Percentiles rank a stretch among this genome's conserved stretches.
Evolutionary conservation across 2,113 vertebrate genomes (phyloP).

Genomic region (Cariama cristata): DNA sequence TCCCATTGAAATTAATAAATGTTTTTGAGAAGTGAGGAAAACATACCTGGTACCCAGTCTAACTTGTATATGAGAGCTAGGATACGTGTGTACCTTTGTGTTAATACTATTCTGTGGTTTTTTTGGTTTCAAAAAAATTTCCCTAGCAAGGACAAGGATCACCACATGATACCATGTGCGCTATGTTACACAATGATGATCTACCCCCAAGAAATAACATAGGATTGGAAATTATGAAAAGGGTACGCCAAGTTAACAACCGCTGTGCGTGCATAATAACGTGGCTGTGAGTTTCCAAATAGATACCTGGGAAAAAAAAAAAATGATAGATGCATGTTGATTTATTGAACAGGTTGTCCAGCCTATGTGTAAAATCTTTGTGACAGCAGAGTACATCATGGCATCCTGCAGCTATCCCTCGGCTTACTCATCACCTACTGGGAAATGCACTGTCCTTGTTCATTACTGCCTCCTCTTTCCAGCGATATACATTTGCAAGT

Average conservation of each 20-base stretch:
- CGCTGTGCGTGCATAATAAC: constrained; percentile 24
- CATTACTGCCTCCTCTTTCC: constrained; percentile 48
- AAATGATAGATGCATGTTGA: constrained; percentile 48
- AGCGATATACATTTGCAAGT: constrained; percentile 56
- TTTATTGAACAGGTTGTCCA: constrained; percentile 66
- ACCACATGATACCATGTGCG: not conserved
- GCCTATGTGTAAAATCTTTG: constrained; percentile 65
- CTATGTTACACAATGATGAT: not conserved
- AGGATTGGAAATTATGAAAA: constrained; percentile 40
- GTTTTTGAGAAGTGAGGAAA: not conserved
- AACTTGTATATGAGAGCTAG: not conserved
- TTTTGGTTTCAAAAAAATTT: not conserved
- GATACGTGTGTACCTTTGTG: not conserved
- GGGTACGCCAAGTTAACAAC: constrained; percentile 30
- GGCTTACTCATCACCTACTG: constrained; percentile 49
- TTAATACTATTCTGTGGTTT: not conserved
- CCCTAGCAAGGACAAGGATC: not conserved
- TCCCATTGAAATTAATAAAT: constrained; percentile 23
- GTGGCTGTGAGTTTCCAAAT: constrained; percentile 13
- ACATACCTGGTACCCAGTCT: not conserved
- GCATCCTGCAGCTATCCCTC: constrained; percentile 49
- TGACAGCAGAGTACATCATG: constrained; percentile 68
- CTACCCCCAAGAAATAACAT: not conserved
- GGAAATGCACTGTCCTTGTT: constrained; percentile 57
- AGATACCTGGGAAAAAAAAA: not conserved